Conservation (phyloP, 1,140 invertebrate species). For the Lepidurus packardi region DNA sequence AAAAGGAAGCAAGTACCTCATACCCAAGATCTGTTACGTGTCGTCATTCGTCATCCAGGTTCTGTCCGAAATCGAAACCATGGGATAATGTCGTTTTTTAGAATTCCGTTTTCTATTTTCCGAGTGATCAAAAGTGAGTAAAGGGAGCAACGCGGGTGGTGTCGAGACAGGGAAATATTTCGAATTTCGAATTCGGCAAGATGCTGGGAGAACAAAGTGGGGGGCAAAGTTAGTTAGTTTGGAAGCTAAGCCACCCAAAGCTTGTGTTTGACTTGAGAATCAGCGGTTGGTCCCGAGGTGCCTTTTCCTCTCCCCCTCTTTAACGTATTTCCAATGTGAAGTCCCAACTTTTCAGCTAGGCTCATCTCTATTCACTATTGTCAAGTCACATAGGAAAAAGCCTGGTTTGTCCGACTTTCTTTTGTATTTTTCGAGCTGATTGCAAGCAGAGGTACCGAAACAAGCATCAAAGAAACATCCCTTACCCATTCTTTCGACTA, state of each 20-base stretch:
- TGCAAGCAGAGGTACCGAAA: conserved; percentile 8
- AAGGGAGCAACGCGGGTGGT: neutral
- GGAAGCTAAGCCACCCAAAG: conserved; percentile 1
- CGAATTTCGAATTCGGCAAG: neutral
- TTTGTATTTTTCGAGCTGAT: neutral
- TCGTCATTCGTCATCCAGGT: too few relatives aligned
- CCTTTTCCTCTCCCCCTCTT: neutral
- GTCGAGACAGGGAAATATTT: neutral
- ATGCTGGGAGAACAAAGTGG: conserved; percentile 14
- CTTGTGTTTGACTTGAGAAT: conserved; percentile 16
- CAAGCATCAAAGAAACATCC: neutral
- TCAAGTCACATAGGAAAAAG: neutral
- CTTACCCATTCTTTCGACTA: neutral
- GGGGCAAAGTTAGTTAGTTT: neutral
- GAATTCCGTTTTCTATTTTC: neutral
- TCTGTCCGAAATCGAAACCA: too few relatives aligned
- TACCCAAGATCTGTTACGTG: too few relatives aligned
- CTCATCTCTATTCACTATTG: neutral
- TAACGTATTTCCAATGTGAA: neutral
- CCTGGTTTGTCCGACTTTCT: neutral
- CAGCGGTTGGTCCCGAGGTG: neutral
- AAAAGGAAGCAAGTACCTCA: too few relatives aligned
- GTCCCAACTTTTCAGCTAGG: neutral
- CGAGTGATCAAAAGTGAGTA: neutral
- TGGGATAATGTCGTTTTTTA: neutral